Evolutionary conservation across 1,140 invertebrate genomes (phyloP).

Genomic region (Saccostrea echinata): DNA sequence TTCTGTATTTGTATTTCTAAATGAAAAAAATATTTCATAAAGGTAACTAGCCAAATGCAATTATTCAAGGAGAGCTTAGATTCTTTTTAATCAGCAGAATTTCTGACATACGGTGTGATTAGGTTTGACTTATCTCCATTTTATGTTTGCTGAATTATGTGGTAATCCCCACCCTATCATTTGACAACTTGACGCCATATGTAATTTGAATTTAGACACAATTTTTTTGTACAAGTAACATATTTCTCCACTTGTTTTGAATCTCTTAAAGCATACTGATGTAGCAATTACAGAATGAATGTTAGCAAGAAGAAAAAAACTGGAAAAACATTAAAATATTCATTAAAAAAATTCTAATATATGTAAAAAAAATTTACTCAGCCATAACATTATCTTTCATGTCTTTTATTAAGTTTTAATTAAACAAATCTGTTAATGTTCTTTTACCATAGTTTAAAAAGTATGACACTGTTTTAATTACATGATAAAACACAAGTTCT

Average conservation of each 20-base stretch:
- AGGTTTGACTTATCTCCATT: neutral
- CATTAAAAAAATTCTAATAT: neutral
- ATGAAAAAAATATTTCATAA: conserved; percentile 23
- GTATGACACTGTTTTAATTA: neutral
- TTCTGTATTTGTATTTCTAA: conserved; percentile 20
- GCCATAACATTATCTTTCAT: no score
- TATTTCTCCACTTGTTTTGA: conserved; percentile 24
- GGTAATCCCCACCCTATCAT: conserved; percentile 28
- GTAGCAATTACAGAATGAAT: neutral
- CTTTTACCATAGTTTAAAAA: no score
- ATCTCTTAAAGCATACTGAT: neutral
- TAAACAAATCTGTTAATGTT: no score
- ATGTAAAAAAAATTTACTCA: neutral
- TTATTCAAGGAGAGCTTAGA: neutral
- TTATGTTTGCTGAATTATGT: conserved; percentile 6
- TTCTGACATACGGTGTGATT: neutral
- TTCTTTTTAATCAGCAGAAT: conserved; percentile 19
- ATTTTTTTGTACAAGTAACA: conserved; percentile 19
- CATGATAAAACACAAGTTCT: neutral
- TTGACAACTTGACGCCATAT: conserved; percentile 1
- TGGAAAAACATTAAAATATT: neutral
- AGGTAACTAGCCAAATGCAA: neutral
- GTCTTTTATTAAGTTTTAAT: no score
- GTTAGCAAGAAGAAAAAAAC: neutral
- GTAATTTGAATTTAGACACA: conserved; percentile 32